These are phyloP conservation scores for Auanema freiburgensis DNA, from an alignment of 2,888 invertebrate genomes.

Conservation along the genomic window DNA sequence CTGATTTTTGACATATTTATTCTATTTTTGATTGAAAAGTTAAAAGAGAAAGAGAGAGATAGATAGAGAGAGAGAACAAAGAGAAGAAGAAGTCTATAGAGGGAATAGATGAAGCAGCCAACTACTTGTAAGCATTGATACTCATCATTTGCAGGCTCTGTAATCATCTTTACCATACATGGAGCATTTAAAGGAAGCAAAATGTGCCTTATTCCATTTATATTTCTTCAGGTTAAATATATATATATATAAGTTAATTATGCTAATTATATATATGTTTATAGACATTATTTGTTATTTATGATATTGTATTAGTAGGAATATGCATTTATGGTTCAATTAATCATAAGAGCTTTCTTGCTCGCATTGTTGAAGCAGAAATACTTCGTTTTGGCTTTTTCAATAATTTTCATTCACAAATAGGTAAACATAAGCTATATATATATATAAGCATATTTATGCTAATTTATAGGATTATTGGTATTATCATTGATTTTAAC, in stretches of 20 bases:
- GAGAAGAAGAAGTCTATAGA: too few species aligned
- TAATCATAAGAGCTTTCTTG: not conserved
- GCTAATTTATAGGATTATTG: constrained; percentile 14
- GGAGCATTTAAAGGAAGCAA: constrained; percentile 55
- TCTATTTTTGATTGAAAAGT: constrained; percentile 1
- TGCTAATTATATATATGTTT: too few species aligned
- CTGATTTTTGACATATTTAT: too few species aligned
- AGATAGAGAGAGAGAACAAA: not conserved
- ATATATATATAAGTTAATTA: constrained; percentile 13
- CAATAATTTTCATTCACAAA: not conserved
- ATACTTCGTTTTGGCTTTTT: not conserved
- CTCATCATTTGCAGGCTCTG: constrained; percentile 28
- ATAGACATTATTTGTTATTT: constrained; percentile 33
- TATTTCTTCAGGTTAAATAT: constrained; percentile 57
- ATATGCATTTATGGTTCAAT: constrained; percentile 18
- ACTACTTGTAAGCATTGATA: too few species aligned
- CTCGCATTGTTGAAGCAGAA: not conserved
- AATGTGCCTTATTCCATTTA: constrained; percentile 57
- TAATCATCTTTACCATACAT: constrained; percentile 46
- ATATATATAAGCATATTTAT: too few species aligned
- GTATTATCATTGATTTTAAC: constrained; percentile 26
- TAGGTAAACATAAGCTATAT: too few species aligned
- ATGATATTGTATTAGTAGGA: constrained; percentile 31
- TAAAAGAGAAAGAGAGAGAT: not conserved
- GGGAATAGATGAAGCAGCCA: too few species aligned